These are phyloP conservation scores for Decapterus maruadsi DNA, from an alignment of 2,797 vertebrate genomes.

Conservation along the genomic window DNA sequence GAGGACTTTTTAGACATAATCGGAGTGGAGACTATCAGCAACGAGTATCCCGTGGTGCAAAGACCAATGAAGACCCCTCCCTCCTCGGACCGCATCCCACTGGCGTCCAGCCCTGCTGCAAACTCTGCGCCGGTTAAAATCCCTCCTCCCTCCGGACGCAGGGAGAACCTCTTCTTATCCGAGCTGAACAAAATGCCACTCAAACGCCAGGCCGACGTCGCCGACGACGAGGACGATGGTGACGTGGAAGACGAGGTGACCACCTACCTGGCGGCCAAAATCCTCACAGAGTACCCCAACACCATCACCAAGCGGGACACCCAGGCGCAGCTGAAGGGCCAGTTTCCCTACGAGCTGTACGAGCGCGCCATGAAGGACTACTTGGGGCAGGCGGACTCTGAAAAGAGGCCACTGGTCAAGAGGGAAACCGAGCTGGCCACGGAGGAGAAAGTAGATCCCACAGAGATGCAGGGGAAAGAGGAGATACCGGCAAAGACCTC, in stretches of 20 bases:
- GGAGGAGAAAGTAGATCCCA: conserved; percentile 81
- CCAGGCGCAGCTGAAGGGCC: conserved; percentile 83
- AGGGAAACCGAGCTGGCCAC: conserved; percentile 81
- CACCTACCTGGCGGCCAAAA: conserved; percentile 92
- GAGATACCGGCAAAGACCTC: conserved; percentile 90
- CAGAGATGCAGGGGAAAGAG: conserved; percentile 88
- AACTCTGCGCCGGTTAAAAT: conserved; percentile 76
- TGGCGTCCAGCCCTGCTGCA: conserved; percentile 50
- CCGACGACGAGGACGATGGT: conserved; percentile 84
- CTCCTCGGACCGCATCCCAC: conserved; percentile 65
- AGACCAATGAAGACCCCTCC: conserved; percentile 88
- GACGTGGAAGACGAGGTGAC: conserved; percentile 94
- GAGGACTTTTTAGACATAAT: conserved; percentile 95
- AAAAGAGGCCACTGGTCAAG: conserved; percentile 84
- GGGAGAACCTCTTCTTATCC: conserved; percentile 84
- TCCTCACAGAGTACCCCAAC: conserved; percentile 93
- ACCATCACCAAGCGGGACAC: conserved; percentile 86
- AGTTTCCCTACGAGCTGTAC: conserved; percentile 90
- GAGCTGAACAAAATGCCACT: conserved; percentile 89
- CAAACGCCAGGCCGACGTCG: conserved; percentile 80
- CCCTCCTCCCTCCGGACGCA: conserved; percentile 86
- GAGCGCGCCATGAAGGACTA: conserved; percentile 93
- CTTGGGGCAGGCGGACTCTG: conserved; percentile 84
- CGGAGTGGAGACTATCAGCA: conserved; percentile 89
- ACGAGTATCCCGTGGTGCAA: conserved; percentile 89